Evolutionary conservation across 2,888 invertebrate species (phyloP).

Genomic region (Drosophila maculinotata): DNA sequence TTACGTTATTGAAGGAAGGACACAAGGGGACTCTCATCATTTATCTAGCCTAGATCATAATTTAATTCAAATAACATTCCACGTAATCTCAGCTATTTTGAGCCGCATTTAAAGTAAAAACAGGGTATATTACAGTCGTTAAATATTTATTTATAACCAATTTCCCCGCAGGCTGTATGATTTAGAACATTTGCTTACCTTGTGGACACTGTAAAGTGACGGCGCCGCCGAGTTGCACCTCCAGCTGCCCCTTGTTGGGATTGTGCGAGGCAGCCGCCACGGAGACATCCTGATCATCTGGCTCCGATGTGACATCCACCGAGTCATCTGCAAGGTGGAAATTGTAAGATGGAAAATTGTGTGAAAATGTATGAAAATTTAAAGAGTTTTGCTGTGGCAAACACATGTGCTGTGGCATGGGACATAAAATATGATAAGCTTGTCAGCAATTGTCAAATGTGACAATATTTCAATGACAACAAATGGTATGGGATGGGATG

Average conservation of each 20-base stretch:
- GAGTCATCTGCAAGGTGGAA: constrained; percentile 83
- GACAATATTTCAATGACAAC: constrained; percentile 75
- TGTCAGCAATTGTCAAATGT: constrained; percentile 75
- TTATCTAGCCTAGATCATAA: too few species aligned
- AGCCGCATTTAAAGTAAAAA: background rate
- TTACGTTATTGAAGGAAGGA: too few species aligned
- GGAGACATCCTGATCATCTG: constrained; percentile 87
- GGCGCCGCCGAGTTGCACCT: constrained; percentile 94
- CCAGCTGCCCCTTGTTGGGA: constrained; percentile 88
- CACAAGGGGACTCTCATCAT: too few species aligned
- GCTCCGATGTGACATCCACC: constrained; percentile 87
- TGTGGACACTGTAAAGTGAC: constrained; percentile 94
- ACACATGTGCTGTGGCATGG: constrained; percentile 38
- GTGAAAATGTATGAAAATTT: constrained; percentile 28
- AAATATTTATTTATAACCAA: too few species aligned
- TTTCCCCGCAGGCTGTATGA: too few species aligned
- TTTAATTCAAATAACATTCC: too few species aligned
- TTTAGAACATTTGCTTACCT: constrained; percentile 85
- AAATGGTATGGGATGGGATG: too few species aligned
- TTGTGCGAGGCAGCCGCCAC: constrained; percentile 86
- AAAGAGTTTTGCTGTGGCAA: constrained; percentile 28
- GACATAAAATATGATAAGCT: constrained; percentile 60
- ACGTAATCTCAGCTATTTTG: background rate
- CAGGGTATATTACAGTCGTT: too few species aligned
- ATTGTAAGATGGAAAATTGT: background rate